phyloP scores from a whole-genome alignment of 2,797 vertebrate genomes.

The Pangasius macronema region DNA sequence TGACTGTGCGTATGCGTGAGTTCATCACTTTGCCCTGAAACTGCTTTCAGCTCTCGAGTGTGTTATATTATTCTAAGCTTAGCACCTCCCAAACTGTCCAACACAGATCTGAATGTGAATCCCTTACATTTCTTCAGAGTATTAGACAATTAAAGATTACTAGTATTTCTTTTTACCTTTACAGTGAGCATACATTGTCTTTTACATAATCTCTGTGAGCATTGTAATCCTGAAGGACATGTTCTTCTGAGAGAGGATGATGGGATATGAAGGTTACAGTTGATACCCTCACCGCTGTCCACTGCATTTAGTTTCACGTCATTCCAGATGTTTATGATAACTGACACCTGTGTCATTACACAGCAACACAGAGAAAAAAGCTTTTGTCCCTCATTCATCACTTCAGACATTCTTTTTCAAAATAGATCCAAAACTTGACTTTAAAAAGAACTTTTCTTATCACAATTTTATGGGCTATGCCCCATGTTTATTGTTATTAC shows the following conservation, averaged over 20 bases:
- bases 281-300: not conserved
- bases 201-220: not conserved
- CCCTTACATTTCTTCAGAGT: not conserved
- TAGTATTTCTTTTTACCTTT: not conserved
- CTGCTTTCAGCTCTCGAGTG: not conserved
- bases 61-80: constrained; percentile 14
- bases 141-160: not conserved
- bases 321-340: not conserved
- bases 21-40: constrained; percentile 23
- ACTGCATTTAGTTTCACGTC: not conserved
- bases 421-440: not conserved
- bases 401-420: not conserved
- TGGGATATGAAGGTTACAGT: not conserved
- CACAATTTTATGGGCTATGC: not conserved
- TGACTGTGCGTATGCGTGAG: constrained; percentile 11
- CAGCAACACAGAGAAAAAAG: not conserved
- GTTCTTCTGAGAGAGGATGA: constrained; percentile 9
- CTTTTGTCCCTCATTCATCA: not conserved
- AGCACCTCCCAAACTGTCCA: not conserved
- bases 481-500: not conserved
- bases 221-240: constrained; percentile 13
- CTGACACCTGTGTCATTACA: not conserved
- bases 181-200: not conserved
- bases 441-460: not conserved
- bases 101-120: not conserved